These are phyloP conservation scores for Gastrophysa polygoni DNA, from an alignment of 2,888 invertebrate genomes.

Conservation along the genomic window DNA sequence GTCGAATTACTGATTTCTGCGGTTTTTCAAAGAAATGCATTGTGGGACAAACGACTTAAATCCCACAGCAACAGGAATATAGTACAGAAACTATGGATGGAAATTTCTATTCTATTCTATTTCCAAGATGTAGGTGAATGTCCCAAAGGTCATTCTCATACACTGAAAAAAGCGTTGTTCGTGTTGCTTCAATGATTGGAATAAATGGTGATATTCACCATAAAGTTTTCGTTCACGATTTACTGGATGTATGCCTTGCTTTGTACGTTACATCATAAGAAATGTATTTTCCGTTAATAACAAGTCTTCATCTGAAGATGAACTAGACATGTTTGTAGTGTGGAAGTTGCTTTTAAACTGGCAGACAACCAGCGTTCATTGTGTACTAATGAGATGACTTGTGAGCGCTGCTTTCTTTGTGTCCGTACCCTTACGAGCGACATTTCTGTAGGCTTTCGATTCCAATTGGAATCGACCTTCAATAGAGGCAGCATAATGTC, in stretches of 20 bases:
- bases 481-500: too few species aligned
- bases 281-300: slow-evolving; percentile 3
- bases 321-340: slow-evolving; percentile 7
- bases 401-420: not conserved
- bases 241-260: slow-evolving; percentile 8
- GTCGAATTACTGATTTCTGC: not conserved
- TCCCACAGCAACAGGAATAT: slow-evolving; percentile 1
- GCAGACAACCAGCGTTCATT: not conserved
- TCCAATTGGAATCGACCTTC: too few species aligned
- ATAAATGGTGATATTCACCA: slow-evolving; percentile 15
- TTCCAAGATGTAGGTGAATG: not conserved
- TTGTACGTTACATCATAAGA: not conserved
- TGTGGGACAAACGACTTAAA: not conserved
- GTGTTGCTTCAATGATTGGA: slow-evolving; percentile 8
- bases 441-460: too few species aligned
- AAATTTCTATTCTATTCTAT: too few species aligned
- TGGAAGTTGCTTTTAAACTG: slow-evolving; percentile 10
- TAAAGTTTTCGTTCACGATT: slow-evolving; percentile 1
- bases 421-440: too few species aligned
- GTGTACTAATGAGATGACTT: slow-evolving; percentile 6
- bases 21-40: not conserved
- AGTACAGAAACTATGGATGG: not conserved
- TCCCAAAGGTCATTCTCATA: slow-evolving; percentile 8
- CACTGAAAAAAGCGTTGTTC: slow-evolving; percentile 17
- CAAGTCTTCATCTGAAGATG: slow-evolving; percentile 13